Conservation (phyloP, 2,113 vertebrate species). For the Gyps fulvus region DNA sequence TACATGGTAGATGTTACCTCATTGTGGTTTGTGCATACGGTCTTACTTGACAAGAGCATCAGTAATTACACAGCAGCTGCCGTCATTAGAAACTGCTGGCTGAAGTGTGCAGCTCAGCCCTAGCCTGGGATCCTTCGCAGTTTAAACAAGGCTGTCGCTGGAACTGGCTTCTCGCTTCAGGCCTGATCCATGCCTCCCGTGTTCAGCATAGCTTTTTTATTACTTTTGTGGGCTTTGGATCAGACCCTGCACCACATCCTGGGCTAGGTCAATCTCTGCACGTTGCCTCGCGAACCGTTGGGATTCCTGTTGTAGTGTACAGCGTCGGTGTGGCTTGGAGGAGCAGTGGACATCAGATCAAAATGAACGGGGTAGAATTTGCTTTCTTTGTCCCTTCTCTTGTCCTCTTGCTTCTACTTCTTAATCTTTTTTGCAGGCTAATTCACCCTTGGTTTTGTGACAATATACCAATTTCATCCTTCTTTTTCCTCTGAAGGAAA, state of each 20-base stretch:
- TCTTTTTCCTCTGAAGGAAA: background rate
- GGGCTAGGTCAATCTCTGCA: background rate
- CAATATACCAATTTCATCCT: background rate
- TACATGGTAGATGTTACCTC: background rate
- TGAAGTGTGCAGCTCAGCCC: background rate
- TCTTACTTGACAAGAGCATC: background rate
- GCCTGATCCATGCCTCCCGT: accelerated
- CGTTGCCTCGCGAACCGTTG: background rate
- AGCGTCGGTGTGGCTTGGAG: background rate
- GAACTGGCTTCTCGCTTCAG: background rate
- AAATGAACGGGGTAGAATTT: background rate
- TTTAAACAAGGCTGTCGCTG: background rate
- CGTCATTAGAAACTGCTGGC: no score
- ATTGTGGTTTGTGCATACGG: accelerated
- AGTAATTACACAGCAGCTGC: background rate
- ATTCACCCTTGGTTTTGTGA: background rate
- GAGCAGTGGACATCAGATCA: background rate
- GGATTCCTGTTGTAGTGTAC: background rate
- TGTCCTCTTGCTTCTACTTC: background rate
- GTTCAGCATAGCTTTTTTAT: background rate
- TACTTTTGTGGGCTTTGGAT: background rate
- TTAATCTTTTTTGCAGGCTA: background rate
- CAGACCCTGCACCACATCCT: background rate
- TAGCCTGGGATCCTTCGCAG: background rate
- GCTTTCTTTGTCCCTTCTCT: background rate